Percentiles rank a stretch among this genome's conserved stretches.
phyloP scores from a whole-genome alignment of 2,888 invertebrate genomes.

The Caenorhabditis virilis region DNA sequence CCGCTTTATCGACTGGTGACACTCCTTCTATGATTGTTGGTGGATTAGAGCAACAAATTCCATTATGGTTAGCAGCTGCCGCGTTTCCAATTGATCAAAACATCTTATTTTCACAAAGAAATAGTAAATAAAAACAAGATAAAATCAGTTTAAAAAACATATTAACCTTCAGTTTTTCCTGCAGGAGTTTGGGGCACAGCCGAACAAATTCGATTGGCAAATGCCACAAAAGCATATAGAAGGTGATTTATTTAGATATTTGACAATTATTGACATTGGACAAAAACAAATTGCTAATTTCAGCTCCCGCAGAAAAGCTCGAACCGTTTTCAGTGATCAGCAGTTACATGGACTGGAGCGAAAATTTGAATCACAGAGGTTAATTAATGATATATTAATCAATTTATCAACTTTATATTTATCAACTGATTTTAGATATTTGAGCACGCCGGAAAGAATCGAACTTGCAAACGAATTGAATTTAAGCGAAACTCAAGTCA shows the following conservation, averaged over 20 bases:
- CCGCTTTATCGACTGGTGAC: background rate
- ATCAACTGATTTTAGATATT: no score
- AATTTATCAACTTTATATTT: no score
- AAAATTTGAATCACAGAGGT: constrained; percentile 61
- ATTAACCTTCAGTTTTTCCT: constrained; percentile 39
- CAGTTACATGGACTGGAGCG: constrained; percentile 66
- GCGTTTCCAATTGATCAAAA: constrained; percentile 36
- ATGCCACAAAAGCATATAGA: constrained; percentile 83
- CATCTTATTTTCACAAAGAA: constrained; percentile 40
- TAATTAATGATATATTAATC: no score
- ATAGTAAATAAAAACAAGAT: no score
- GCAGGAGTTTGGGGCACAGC: constrained; percentile 49
- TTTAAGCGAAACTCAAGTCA: constrained; percentile 80
- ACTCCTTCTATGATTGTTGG: background rate
- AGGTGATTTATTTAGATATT: constrained; percentile 12
- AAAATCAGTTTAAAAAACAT: background rate
- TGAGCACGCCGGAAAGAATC: constrained; percentile 66
- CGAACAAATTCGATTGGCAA: constrained; percentile 51
- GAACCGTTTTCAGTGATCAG: constrained; percentile 81
- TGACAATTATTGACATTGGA: constrained; percentile 11
- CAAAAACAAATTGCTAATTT: constrained; percentile 3
- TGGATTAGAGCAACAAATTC: constrained; percentile 5
- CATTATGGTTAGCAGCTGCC: constrained; percentile 29
- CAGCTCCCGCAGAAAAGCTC: constrained; percentile 75
- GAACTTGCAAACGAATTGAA: constrained; percentile 67